Evolutionary conservation across 1,140 invertebrate genomes (phyloP).

Genomic region (Hermetia illucens): DNA sequence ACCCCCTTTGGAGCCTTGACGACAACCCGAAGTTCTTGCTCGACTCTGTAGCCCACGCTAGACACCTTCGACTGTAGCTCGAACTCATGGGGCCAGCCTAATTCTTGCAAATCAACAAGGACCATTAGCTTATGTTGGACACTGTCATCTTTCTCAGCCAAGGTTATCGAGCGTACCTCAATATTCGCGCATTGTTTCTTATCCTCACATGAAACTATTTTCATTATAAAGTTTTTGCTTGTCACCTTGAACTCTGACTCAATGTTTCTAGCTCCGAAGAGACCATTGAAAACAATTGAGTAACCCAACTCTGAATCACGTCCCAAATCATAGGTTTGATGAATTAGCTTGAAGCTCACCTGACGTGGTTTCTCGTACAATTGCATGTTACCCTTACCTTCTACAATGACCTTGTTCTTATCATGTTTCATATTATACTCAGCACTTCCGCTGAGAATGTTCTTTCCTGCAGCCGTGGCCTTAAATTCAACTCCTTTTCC

Average conservation of each 20-base stretch:
- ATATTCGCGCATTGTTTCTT: conserved; percentile 60
- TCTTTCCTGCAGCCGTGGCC: conserved; percentile 44
- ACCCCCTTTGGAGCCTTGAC: conserved; percentile 47
- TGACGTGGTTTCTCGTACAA: conserved; percentile 47
- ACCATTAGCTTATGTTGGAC: conserved; percentile 39
- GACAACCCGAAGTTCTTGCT: conserved; percentile 52
- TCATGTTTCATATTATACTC: conserved; percentile 55
- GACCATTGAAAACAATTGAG: conserved; percentile 37
- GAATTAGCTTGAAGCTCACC: conserved; percentile 55
- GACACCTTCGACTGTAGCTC: conserved; percentile 46
- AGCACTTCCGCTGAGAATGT: conserved; percentile 45
- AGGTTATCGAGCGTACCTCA: conserved; percentile 40
- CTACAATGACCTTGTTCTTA: conserved; percentile 50
- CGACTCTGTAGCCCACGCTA: conserved; percentile 37
- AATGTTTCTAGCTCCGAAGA: conserved; percentile 35
- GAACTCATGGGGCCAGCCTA: conserved; percentile 54
- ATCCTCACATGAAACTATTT: conserved; percentile 57
- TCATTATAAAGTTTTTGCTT: conserved; percentile 50
- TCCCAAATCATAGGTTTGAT: conserved; percentile 40
- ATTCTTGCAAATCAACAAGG: conserved; percentile 49
- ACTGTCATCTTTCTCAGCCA: conserved; percentile 11
- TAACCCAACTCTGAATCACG: conserved; percentile 46
- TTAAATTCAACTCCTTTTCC: conserved; percentile 45
- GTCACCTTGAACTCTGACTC: conserved; percentile 50
- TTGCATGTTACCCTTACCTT: conserved; percentile 43